A percentile compares a stretch with the other conserved stretches of the same genome.
phyloP scores from a whole-genome alignment of 2,113 vertebrate genomes.

The Alethe castanea region DNA sequence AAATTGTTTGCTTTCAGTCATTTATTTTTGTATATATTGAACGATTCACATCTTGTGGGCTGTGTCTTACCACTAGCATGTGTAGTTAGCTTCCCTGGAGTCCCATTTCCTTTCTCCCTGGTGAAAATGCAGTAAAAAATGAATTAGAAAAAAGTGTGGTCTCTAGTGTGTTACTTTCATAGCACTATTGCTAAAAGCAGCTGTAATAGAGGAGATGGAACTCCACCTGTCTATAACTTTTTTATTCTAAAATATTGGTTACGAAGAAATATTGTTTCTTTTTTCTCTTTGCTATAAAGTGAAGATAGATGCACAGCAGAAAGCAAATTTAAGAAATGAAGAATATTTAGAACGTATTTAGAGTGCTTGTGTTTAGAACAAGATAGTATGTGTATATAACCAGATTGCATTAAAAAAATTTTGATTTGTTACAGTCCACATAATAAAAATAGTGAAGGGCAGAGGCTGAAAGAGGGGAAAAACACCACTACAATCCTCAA shows the following conservation, averaged over 20 bases:
- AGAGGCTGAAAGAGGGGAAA: neutral
- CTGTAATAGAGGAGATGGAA: neutral
- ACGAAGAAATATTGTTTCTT: neutral
- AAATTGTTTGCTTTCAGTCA: neutral
- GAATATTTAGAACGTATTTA: neutral
- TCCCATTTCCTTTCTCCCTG: neutral
- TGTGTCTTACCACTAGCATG: neutral
- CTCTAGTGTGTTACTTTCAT: neutral
- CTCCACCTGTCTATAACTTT: neutral
- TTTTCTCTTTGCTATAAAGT: neutral
- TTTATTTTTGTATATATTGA: neutral
- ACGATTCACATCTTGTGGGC: neutral
- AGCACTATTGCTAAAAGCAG: neutral
- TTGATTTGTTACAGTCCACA: neutral
- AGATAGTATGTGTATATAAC: neutral
- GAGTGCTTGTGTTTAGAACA: neutral
- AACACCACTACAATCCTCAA: accelerated
- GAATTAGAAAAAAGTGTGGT: neutral
- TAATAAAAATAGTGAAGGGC: neutral
- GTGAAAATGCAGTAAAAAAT: neutral
- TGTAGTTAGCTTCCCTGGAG: neutral
- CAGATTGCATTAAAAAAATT: neutral
- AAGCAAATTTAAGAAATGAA: neutral
- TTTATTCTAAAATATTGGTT: neutral
- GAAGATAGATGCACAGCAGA: neutral